Conservation (phyloP, 2,113 vertebrate species). For the Callocephalon fimbriatum region DNA sequence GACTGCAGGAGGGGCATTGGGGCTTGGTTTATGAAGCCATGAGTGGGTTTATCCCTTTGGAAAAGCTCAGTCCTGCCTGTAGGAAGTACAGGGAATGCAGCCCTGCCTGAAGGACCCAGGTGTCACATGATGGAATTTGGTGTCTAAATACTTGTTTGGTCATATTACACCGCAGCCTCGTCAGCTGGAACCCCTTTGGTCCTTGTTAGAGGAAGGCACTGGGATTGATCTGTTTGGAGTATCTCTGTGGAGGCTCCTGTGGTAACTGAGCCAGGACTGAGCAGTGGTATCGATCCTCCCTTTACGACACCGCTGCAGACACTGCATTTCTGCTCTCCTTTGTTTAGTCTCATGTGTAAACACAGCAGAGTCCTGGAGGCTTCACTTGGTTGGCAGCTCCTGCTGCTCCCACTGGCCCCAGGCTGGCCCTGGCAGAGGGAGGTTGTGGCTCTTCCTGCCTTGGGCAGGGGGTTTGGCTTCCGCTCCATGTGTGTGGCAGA, state of each 20-base stretch:
- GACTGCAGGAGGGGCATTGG: neutral
- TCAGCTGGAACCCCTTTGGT: neutral
- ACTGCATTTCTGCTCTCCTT: accelerated
- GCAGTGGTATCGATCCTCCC: neutral
- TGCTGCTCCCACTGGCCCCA: accelerated
- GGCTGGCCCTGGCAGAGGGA: accelerated
- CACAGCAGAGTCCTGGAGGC: neutral
- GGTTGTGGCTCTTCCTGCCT: neutral
- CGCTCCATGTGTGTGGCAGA: neutral
- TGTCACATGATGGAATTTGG: neutral
- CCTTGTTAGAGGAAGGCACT: neutral
- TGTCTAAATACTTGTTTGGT: neutral
- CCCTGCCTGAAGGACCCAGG: neutral
- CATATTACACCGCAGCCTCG: neutral
- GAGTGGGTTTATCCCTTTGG: neutral
- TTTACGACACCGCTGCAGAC: accelerated
- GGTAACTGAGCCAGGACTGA: neutral
- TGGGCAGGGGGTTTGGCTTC: neutral
- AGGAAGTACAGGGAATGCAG: neutral
- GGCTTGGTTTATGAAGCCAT: neutral
- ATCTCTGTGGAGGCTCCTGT: accelerated
- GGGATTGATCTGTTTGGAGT: neutral
- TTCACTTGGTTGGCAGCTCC: neutral
- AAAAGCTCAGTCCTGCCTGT: neutral
- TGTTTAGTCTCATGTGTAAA: neutral